These are phyloP conservation scores for Anguilla marmorata DNA, from an alignment of 2,797 vertebrate genomes.

Conservation along the genomic window DNA sequence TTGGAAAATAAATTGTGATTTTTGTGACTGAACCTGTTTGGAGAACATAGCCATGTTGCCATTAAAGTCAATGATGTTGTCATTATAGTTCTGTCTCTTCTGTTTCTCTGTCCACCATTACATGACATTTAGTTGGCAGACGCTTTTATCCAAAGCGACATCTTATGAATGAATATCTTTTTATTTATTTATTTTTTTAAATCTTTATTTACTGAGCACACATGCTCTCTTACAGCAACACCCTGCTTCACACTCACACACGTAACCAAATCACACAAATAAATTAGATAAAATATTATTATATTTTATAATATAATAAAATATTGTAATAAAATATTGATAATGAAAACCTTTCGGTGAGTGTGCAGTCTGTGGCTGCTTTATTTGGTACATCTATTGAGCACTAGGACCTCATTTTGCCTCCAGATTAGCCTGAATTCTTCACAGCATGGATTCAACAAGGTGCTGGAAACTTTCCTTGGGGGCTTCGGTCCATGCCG, in stretches of 20 bases:
- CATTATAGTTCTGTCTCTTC: slow-evolving; percentile 44
- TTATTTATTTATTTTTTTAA: too few species aligned
- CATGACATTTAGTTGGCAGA: too few species aligned
- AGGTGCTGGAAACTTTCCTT: too few species aligned
- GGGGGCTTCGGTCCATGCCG: neutral
- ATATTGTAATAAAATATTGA: too few species aligned
- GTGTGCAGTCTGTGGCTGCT: too few species aligned
- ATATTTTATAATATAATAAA: too few species aligned
- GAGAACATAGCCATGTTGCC: slow-evolving; percentile 6
- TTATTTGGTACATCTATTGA: neutral
- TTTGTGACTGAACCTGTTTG: slow-evolving; percentile 28
- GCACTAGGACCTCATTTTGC: neutral
- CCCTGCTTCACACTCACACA: too few species aligned
- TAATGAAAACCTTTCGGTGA: too few species aligned
- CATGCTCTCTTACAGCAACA: neutral
- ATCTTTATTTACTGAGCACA: slow-evolving; percentile 35
- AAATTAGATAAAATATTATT: too few species aligned
- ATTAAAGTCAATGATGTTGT: neutral
- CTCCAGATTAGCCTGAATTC: neutral
- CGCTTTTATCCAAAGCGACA: too few species aligned
- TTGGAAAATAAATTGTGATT: slow-evolving; percentile 50
- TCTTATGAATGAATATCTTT: too few species aligned
- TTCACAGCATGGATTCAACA: neutral
- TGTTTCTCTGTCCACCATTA: neutral
- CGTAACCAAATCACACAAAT: too few species aligned